Percentiles rank a stretch among this genome's conserved stretches.
These are phyloP conservation scores for Romanogobio albipinnatus DNA, from an alignment of 2,113 vertebrate species.

Conservation along the genomic window DNA sequence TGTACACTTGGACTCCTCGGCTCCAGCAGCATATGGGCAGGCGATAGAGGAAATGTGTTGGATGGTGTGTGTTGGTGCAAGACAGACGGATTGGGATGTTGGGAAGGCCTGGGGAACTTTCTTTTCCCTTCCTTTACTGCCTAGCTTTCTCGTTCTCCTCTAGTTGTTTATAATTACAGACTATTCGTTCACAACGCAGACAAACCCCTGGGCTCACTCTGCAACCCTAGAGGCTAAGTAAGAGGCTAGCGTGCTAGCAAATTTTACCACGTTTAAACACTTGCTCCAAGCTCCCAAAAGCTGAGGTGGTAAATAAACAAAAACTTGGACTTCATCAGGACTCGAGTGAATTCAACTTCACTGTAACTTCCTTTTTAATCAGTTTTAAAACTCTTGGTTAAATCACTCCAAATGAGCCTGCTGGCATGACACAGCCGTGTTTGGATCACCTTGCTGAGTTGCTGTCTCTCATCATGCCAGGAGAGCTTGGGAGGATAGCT, in stretches of 20 bases:
- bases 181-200: conserved; percentile 48
- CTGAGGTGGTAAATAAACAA: conserved; percentile 15
- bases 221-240: conserved; percentile 43
- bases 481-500: conserved; percentile 43
- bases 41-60: conserved; percentile 68
- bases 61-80: conserved; percentile 64
- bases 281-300: not conserved
- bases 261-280: conserved; percentile 16
- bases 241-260: conserved; percentile 24
- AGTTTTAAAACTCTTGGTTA: conserved; percentile 6
- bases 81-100: conserved; percentile 67
- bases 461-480: conserved; percentile 29
- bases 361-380: conserved; percentile 22
- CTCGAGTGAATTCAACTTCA: not conserved
- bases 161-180: conserved; percentile 45
- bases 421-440: conserved; percentile 14
- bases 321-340: not conserved
- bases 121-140: conserved; percentile 1
- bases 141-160: conserved; percentile 20
- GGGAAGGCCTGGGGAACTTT: conserved; percentile 58
- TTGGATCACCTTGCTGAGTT: conserved; percentile 35
- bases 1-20: conserved; percentile 30
- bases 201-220: conserved; percentile 45
- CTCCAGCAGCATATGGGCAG: conserved; percentile 71
- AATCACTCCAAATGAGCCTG: not conserved